Evolutionary conservation across 2,888 invertebrate species (phyloP).

Genomic region (Euzophera pinguis): DNA sequence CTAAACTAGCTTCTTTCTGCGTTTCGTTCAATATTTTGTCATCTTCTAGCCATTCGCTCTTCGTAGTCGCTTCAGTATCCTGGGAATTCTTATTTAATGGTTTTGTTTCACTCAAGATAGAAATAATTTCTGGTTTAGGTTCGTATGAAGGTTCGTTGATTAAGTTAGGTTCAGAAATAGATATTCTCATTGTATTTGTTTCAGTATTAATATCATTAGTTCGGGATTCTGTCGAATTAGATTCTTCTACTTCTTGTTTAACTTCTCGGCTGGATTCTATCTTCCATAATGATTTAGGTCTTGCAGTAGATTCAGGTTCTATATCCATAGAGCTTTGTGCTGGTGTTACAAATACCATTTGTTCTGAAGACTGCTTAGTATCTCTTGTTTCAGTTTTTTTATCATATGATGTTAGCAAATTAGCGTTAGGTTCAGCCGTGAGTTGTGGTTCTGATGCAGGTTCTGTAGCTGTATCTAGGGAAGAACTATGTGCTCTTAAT

Average conservation of each 20-base stretch:
- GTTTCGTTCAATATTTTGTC: slow-evolving; percentile 18
- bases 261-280: neutral
- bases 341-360: neutral
- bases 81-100: slow-evolving; percentile 13
- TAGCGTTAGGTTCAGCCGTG: slow-evolving; percentile 27
- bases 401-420: slow-evolving; percentile 20
- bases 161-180: slow-evolving; percentile 41
- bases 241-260: slow-evolving; percentile 8
- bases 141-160: slow-evolving; percentile 49
- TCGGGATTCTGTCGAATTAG: neutral
- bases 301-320: slow-evolving; percentile 1
- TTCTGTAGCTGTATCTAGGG: neutral
- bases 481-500: too few species aligned
- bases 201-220: slow-evolving; percentile 20
- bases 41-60: slow-evolving; percentile 51
- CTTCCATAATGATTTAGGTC: neutral
- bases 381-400: slow-evolving; percentile 30
- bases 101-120: slow-evolving; percentile 36
- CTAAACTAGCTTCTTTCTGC: slow-evolving; percentile 18
- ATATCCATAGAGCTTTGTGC: neutral
- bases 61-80: slow-evolving; percentile 31
- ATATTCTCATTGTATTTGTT: slow-evolving; percentile 38
- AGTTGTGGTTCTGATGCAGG: slow-evolving; percentile 19
- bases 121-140: slow-evolving; percentile 46
- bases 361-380: slow-evolving; percentile 17